Percentiles rank a stretch among this genome's conserved stretches.
Conservation (phyloP, 2,888 invertebrate species). For the Chesias legatella region DNA sequence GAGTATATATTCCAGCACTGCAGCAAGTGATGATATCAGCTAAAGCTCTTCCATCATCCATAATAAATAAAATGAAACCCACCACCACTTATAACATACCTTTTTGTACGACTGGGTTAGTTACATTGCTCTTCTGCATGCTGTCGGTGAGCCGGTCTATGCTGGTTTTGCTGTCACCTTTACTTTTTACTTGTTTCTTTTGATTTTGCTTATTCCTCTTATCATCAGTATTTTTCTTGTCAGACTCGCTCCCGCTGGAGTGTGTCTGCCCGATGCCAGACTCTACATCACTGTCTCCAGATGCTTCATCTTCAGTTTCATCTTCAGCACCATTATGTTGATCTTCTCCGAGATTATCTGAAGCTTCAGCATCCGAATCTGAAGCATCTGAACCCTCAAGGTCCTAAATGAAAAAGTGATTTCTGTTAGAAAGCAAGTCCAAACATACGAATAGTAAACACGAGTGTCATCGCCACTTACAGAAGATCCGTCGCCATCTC, state of each 20-base stretch:
- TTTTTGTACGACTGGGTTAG: slow-evolving; percentile 56
- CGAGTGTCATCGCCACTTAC: slow-evolving; percentile 41
- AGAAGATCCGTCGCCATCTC: slow-evolving; percentile 48
- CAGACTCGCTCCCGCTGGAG: slow-evolving; percentile 40
- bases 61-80: no score
- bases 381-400: slow-evolving; percentile 52
- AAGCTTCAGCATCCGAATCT: slow-evolving; percentile 21
- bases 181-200: slow-evolving; percentile 17
- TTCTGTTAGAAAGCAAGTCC: not conserved
- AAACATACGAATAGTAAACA: not conserved
- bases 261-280: slow-evolving; percentile 48
- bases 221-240: slow-evolving; percentile 24
- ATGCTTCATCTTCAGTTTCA: slow-evolving; percentile 44
- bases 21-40: no score
- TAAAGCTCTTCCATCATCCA: no score
- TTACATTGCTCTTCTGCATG: slow-evolving; percentile 47
- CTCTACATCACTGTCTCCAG: slow-evolving; percentile 67
- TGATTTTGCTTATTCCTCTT: slow-evolving; percentile 23
- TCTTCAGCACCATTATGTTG: slow-evolving; percentile 45
- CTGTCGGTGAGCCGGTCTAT: slow-evolving; percentile 50
- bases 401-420: slow-evolving; percentile 37
- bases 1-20: no score
- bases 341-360: slow-evolving; percentile 19
- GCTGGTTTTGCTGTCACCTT: slow-evolving; percentile 27
- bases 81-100: slow-evolving; percentile 48